Evolutionary conservation across 2,888 invertebrate species (phyloP).

Genomic region (Hirtodrosophila alboralis): DNA sequence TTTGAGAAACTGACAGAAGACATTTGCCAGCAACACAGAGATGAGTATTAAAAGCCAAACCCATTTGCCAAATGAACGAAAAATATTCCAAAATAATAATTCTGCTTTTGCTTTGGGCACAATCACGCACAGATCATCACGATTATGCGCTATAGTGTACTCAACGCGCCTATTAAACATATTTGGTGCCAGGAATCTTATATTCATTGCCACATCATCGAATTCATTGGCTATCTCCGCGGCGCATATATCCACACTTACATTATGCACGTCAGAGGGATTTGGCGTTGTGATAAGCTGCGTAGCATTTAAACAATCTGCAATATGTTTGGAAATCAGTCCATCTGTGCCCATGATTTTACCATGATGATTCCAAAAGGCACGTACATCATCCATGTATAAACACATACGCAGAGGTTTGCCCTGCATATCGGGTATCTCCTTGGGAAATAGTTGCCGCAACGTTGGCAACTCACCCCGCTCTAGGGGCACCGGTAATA

Average conservation of each 20-base stretch:
- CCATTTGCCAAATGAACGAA: conserved; percentile 76
- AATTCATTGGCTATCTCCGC: conserved; percentile 64
- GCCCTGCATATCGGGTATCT: conserved; percentile 79
- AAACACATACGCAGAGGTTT: conserved; percentile 79
- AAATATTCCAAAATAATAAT: conserved; percentile 84
- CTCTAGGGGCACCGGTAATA: conserved; percentile 69
- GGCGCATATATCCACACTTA: conserved; percentile 71
- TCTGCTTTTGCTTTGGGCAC: conserved; percentile 85
- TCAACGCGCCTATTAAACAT: conserved; percentile 85
- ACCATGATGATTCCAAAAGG: conserved; percentile 64
- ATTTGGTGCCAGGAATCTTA: conserved; percentile 85
- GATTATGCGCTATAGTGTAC: conserved; percentile 85
- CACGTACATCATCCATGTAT: conserved; percentile 83
- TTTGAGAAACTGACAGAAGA: conserved; percentile 59
- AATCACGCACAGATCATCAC: conserved; percentile 86
- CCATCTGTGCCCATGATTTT: conserved; percentile 83
- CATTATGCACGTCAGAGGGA: conserved; percentile 49
- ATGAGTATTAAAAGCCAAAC: conserved; percentile 76
- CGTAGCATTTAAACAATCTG: conserved; percentile 85
- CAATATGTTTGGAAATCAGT: conserved; percentile 83
- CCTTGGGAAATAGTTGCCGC: conserved; percentile 75
- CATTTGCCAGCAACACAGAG: conserved; percentile 64
- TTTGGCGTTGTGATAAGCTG: conserved; percentile 75
- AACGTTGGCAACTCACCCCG: conserved; percentile 30
- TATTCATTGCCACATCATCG: conserved; percentile 85